Conservation (phyloP, 2,113 vertebrate species). For the Colistium nudipinnis region DNA sequence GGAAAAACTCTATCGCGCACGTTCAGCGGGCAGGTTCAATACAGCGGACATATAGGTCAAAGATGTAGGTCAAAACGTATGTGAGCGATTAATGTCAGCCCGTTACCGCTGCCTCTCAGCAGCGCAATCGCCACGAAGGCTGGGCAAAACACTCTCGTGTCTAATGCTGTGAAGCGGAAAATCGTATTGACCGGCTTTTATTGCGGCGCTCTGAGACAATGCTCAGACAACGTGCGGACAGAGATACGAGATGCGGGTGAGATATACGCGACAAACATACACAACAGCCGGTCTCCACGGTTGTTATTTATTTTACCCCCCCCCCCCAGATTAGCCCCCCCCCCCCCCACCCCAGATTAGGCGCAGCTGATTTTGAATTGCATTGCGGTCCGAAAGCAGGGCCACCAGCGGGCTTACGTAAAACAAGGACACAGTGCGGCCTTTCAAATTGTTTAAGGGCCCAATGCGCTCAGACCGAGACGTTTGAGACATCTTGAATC, state of each 20-base stretch:
- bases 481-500: too few relatives aligned
- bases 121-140: not conserved
- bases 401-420: too few relatives aligned
- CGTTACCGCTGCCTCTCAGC: not conserved
- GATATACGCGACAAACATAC: not conserved
- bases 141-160: not conserved
- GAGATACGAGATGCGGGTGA: not conserved
- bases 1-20: conserved; percentile 9
- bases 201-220: not conserved
- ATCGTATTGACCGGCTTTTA: not conserved
- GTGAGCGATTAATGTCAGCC: conserved; percentile 38
- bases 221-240: not conserved
- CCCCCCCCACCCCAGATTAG: too few relatives aligned
- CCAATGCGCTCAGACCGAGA: too few relatives aligned
- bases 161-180: not conserved
- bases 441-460: not conserved
- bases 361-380: not conserved
- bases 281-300: not conserved
- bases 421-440: too few relatives aligned
- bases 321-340: too few relatives aligned
- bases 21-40: not conserved
- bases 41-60: conserved; percentile 32
- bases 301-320: not conserved
- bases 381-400: not conserved
- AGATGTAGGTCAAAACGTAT: conserved; percentile 19